A percentile compares a stretch with the other conserved stretches of the same genome.
Conservation (phyloP, 1,140 invertebrate genomes). For the Radopholus similis region DNA sequence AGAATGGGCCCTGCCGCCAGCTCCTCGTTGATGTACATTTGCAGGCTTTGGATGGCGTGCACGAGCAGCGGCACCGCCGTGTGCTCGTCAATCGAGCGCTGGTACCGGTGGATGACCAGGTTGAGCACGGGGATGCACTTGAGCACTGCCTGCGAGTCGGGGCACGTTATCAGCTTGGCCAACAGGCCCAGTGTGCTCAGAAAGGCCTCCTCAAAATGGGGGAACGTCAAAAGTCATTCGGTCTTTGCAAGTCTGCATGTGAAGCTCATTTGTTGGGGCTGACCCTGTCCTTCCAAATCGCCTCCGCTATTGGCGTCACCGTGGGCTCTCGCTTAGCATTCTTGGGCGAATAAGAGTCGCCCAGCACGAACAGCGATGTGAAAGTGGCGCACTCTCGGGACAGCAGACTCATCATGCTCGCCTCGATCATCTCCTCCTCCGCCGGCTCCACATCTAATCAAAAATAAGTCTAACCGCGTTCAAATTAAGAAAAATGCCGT, state of each 20-base stretch:
- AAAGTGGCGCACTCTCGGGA: slow-evolving; percentile 35
- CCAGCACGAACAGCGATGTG: slow-evolving; percentile 31
- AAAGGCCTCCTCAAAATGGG: slow-evolving; percentile 33
- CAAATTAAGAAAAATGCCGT: slow-evolving; percentile 28
- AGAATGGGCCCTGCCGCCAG: slow-evolving; percentile 40
- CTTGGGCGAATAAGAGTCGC: slow-evolving; percentile 33
- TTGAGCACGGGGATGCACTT: slow-evolving; percentile 40
- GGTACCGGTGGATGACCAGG: slow-evolving; percentile 34
- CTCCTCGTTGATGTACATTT: slow-evolving; percentile 47
- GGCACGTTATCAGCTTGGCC: slow-evolving; percentile 38
- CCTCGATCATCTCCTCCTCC: slow-evolving; percentile 49
- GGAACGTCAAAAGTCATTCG: slow-evolving; percentile 4
- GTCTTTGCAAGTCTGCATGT: neutral
- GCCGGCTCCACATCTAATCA: slow-evolving; percentile 43
- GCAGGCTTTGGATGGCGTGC: slow-evolving; percentile 35
- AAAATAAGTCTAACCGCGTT: slow-evolving; percentile 18
- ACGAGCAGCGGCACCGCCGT: slow-evolving; percentile 24
- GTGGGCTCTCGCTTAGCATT: slow-evolving; percentile 26
- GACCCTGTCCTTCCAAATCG: slow-evolving; percentile 29
- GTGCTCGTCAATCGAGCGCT: slow-evolving; percentile 39
- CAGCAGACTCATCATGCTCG: slow-evolving; percentile 49
- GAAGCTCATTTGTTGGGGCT: too few species aligned
- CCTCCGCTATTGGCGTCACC: slow-evolving; percentile 26
- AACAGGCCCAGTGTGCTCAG: slow-evolving; percentile 26
- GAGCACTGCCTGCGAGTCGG: slow-evolving; percentile 38